Evolutionary conservation across 2,888 invertebrate genomes (phyloP).

Genomic region (Cheilosia scutellata): DNA sequence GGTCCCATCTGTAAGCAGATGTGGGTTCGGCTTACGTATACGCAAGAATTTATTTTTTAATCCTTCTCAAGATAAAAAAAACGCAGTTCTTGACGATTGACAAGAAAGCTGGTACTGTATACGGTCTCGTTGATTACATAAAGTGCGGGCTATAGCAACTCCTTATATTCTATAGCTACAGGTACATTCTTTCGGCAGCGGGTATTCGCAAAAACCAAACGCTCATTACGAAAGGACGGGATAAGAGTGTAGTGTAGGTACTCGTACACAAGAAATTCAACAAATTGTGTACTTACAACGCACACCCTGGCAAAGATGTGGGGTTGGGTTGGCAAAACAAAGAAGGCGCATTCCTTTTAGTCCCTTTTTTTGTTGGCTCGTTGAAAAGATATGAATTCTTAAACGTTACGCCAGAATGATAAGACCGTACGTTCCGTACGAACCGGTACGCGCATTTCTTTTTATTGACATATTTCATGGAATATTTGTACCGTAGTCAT

Average conservation of each 20-base stretch:
- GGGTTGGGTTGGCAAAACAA: not conserved
- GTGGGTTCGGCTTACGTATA: not conserved
- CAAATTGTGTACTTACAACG: slow-evolving; percentile 2
- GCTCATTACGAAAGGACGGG: too few relatives aligned
- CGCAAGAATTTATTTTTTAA: slow-evolving; percentile 8
- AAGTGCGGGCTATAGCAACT: not conserved
- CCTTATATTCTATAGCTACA: not conserved
- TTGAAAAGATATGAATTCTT: slow-evolving; percentile 54
- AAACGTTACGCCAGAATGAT: slow-evolving; percentile 36
- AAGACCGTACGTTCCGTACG: slow-evolving; percentile 39
- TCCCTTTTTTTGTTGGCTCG: slow-evolving; percentile 2
- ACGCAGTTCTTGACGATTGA: slow-evolving; percentile 4
- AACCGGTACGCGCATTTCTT: slow-evolving; percentile 48
- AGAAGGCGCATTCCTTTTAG: slow-evolving; percentile 19
- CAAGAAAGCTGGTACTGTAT: not conserved
- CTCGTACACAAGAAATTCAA: not conserved
- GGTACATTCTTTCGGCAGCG: not conserved
- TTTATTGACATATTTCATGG: slow-evolving; percentile 65
- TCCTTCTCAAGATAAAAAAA: not conserved
- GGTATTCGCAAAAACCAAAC: too few relatives aligned
- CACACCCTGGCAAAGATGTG: not conserved
- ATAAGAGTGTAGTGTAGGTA: too few relatives aligned
- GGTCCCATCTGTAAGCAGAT: slow-evolving; percentile 16
- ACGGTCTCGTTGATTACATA: not conserved
- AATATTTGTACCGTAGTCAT: slow-evolving; percentile 43